phyloP scores from a whole-genome alignment of 2,888 invertebrate species.

The Thysanoteuthis rhombus region DNA sequence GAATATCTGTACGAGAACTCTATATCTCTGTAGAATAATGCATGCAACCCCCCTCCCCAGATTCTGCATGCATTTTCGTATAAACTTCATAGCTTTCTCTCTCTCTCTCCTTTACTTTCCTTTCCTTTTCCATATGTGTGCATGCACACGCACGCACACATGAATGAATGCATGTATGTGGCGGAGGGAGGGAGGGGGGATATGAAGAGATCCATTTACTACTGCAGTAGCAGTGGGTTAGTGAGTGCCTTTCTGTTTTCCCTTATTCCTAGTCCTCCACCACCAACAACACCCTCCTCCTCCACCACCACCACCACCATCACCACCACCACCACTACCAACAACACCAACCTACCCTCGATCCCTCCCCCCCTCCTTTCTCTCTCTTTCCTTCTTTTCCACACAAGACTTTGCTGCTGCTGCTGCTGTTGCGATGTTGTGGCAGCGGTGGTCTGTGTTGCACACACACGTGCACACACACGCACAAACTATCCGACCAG shows the following conservation, averaged over 20 bases:
- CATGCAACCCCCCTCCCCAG: too few relatives aligned
- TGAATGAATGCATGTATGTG: neutral
- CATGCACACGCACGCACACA: neutral
- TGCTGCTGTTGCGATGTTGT: neutral
- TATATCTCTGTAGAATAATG: too few relatives aligned
- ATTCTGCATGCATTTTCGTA: neutral
- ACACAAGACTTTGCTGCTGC: neutral
- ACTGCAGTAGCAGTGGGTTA: conserved; percentile 12
- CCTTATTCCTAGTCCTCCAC: too few relatives aligned
- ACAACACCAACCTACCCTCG: neutral
- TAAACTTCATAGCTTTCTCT: neutral
- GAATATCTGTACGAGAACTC: too few relatives aligned
- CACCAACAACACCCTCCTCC: too few relatives aligned
- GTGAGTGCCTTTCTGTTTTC: neutral
- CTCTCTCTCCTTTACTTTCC: too few relatives aligned
- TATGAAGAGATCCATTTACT: neutral
- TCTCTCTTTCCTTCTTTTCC: neutral
- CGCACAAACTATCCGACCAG: conserved; percentile 12
- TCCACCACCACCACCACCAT: neutral
- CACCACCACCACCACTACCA: neutral
- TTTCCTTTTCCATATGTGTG: neutral
- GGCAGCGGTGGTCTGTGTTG: neutral
- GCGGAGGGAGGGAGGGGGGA: neutral
- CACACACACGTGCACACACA: neutral
- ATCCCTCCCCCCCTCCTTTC: neutral